Evolutionary conservation across 2,888 invertebrate genomes (phyloP).

Genomic region (Eudasyphora cyanicolor): DNA sequence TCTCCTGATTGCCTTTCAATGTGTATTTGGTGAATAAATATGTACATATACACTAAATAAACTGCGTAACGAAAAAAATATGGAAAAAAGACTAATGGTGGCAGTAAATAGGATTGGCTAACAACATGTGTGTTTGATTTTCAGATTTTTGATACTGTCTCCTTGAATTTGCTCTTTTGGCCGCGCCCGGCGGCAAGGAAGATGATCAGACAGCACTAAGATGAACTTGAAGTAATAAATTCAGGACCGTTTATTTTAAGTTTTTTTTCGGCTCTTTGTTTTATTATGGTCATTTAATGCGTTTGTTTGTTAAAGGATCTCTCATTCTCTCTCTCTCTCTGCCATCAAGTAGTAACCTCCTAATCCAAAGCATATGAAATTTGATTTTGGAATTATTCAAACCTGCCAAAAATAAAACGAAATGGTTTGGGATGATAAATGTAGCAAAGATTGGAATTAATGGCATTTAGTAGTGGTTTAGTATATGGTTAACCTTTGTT

Average conservation of each 20-base stretch:
- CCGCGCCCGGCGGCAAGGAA: constrained; percentile 2
- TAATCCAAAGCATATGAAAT: not conserved
- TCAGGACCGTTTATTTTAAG: constrained; percentile 26
- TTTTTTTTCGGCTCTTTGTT: no score
- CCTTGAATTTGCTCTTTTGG: not conserved
- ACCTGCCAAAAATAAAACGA: not conserved
- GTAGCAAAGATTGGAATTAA: no score
- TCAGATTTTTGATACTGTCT: constrained; percentile 2
- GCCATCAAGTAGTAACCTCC: no score
- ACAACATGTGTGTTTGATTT: constrained; percentile 25
- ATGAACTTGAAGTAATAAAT: constrained; percentile 38
- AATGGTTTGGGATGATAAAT: no score
- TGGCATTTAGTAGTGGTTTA: no score
- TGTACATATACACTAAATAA: not conserved
- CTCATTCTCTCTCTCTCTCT: no score
- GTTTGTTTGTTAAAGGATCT: not conserved
- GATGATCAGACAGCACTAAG: not conserved
- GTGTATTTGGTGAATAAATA: not conserved
- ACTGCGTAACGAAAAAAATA: no score
- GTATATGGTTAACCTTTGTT: no score
- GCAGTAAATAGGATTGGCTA: constrained; percentile 21
- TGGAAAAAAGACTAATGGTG: constrained; percentile 20
- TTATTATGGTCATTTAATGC: constrained; percentile 46
- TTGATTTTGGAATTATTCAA: not conserved
- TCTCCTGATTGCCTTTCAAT: no score